A percentile compares a stretch with the other conserved stretches of the same genome.
These are phyloP conservation scores for Bradypodion pumilum DNA, from an alignment of 2,797 vertebrate genomes.

Conservation along the genomic window DNA sequence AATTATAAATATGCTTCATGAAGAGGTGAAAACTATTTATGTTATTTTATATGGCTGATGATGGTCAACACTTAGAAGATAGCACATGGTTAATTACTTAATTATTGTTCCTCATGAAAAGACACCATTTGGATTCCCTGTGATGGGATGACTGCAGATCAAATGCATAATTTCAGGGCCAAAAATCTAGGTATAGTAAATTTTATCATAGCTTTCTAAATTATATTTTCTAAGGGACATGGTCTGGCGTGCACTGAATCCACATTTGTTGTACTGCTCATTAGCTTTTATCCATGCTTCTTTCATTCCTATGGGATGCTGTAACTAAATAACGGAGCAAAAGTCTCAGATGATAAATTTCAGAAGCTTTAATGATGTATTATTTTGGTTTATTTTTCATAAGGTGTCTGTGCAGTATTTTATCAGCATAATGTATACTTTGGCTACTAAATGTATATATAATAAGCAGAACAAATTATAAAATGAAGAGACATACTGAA, in stretches of 20 bases:
- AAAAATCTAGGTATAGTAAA: neutral
- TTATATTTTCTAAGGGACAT: neutral
- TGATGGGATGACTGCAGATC: neutral
- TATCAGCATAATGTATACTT: neutral
- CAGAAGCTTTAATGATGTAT: neutral
- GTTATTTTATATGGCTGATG: neutral
- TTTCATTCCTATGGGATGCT: neutral
- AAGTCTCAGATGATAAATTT: slow-evolving; percentile 7
- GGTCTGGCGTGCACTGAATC: neutral
- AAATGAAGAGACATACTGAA: neutral
- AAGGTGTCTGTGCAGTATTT: neutral
- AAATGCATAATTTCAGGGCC: neutral
- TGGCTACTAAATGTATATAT: slow-evolving; percentile 16
- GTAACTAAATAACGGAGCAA: neutral
- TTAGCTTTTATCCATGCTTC: slow-evolving; percentile 21
- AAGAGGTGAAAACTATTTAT: neutral
- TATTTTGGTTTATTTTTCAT: slow-evolving; percentile 9
- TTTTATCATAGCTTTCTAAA: slow-evolving; percentile 5
- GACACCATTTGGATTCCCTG: neutral
- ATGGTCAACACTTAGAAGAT: neutral
- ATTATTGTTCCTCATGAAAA: neutral
- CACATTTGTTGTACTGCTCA: slow-evolving; percentile 20
- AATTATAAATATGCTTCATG: neutral
- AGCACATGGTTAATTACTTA: neutral
- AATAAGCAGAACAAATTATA: slow-evolving; percentile 20